phyloP scores from a whole-genome alignment of 2,888 invertebrate genomes.

The Drosophila falleni region DNA sequence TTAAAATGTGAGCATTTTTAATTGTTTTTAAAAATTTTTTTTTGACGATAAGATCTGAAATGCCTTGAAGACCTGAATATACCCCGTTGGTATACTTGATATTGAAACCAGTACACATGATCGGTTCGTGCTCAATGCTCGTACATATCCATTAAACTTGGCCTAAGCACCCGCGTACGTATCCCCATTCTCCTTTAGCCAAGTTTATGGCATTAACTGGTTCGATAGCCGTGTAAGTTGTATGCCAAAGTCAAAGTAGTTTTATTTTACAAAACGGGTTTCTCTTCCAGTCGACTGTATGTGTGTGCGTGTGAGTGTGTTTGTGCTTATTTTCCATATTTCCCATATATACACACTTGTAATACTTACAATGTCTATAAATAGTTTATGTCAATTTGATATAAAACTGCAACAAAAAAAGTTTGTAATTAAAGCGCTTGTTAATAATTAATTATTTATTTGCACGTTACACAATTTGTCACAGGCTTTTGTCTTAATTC shows the following conservation, averaged over 20 bases:
- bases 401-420: neutral
- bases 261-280: conserved; percentile 62
- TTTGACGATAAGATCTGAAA: neutral
- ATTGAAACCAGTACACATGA: conserved; percentile 31
- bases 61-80: neutral
- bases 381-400: conserved; percentile 16
- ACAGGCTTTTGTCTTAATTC: conserved; percentile 25
- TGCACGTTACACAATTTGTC: conserved; percentile 38
- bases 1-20: no score
- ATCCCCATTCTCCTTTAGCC: conserved; percentile 9
- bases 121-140: conserved; percentile 16
- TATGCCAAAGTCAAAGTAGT: conserved; percentile 70
- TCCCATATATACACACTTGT: neutral
- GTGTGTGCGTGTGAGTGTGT: conserved; percentile 15
- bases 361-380: conserved; percentile 11
- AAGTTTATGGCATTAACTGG: conserved; percentile 38
- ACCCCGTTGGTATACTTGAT: conserved; percentile 9
- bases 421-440: conserved; percentile 6
- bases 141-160: conserved; percentile 65
- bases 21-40: no score
- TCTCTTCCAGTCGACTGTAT: conserved; percentile 17
- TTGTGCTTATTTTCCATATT: conserved; percentile 46
- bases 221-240: conserved; percentile 38
- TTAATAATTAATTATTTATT: conserved; percentile 44
- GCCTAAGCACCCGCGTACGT: conserved; percentile 44